Evolutionary conservation across 2,113 vertebrate genomes (phyloP), one percentile per base, ranked within the genome.

Genomic region (Chionodraco myersi): DNA sequence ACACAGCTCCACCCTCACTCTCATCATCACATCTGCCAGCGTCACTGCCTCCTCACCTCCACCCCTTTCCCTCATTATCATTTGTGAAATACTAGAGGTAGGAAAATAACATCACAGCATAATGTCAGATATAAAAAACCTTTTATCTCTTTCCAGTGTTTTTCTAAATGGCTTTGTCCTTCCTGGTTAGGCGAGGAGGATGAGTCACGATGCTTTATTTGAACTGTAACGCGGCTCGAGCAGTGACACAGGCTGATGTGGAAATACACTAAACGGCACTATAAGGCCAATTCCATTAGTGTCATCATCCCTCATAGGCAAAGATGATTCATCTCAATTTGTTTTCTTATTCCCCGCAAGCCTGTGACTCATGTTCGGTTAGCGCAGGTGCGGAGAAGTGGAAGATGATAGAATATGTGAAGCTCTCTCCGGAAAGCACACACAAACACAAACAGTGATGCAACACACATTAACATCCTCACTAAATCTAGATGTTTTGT

Each of bases 231-330:
- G 26, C 23, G 16, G 54, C 57, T 51, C 16, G 2, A 59, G 61
- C 48, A 13, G 72, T 51, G 54, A 77, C 78, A 86, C 79, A 72
- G 69, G 79, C 65, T 65, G 56, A 80, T 85, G 79, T 82, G 77
- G 72, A 83, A 89, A 82, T 80, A 80, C 75, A 83, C 54, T 87
- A 85, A 89, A 74, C 4, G 75, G 82, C 87, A 79, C 81, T 91
- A 92, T 86, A 78, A 86, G 59, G 85, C 86, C 83, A 83, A 83
- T 89, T 89, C 69, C 79, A 88, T 92, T 91, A 93, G 81, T 56
- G 85, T 81, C 82, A 81, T 82, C 69, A 77, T 80, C 34, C 72
- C 72, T 70, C 58, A 83, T 78, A 13, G 45, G 80, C 18, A 82
- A 82, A 92, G 80, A 77, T 83, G 67, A 91, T 79, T 86, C 64